phyloP scores from a whole-genome alignment of 2,888 invertebrate genomes.

The Zygothrica quintamaculata region DNA sequence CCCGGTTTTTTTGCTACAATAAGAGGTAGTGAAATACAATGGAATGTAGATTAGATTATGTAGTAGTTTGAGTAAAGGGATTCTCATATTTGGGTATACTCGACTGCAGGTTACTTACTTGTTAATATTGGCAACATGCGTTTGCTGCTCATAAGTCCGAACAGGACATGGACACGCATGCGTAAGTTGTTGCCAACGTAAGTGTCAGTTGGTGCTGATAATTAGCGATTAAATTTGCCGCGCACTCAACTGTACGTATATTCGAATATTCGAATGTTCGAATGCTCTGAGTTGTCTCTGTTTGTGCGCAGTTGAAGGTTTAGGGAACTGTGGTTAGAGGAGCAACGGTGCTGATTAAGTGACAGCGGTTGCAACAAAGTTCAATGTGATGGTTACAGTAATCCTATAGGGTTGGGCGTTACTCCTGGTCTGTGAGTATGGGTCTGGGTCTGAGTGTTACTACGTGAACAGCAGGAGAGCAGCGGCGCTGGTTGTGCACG shows the following conservation, averaged over 20 bases:
- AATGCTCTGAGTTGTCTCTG: conserved; percentile 5
- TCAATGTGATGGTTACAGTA: conserved; percentile 58
- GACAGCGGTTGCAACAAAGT: conserved; percentile 66
- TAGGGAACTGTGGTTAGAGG: conserved; percentile 12
- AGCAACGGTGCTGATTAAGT: conserved; percentile 74
- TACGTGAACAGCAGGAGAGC: conserved; percentile 49
- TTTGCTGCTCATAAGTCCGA: conserved; percentile 58
- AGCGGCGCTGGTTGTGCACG: conserved; percentile 55
- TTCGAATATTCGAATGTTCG: conserved; percentile 6
- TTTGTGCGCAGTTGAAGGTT: conserved; percentile 56
- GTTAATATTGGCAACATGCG: conserved; percentile 64
- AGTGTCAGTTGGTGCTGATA: conserved; percentile 79
- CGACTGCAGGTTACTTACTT: no score
- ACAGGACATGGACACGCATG: conserved; percentile 76
- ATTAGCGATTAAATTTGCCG: conserved; percentile 76
- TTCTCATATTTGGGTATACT: no score
- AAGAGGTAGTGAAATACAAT: no score
- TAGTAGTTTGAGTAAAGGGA: no score
- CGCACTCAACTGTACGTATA: conserved; percentile 65
- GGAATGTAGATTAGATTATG: no score
- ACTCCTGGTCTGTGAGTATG: conserved; percentile 6
- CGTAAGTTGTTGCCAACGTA: conserved; percentile 80
- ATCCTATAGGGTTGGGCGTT: conserved; percentile 17
- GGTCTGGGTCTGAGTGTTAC: conserved; percentile 8
- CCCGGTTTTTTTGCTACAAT: no score